Conservation (phyloP, 2,113 vertebrate species). For the Paramormyrops kingsleyae region DNA sequence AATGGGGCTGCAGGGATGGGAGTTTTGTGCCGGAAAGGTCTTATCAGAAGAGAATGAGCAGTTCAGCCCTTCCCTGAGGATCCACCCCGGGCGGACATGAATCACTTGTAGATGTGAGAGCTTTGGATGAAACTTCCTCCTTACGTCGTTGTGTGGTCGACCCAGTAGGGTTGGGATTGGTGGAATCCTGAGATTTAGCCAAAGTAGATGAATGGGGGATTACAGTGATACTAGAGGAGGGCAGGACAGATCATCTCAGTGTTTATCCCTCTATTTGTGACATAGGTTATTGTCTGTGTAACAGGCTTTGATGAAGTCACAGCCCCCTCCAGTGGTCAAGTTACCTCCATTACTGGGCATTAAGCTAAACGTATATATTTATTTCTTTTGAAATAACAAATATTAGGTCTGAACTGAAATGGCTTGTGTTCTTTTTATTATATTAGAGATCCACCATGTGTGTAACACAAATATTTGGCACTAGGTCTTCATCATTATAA, state of each 20-base stretch:
- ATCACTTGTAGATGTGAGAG: not conserved
- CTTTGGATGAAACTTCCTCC: not conserved
- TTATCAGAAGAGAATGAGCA: not conserved
- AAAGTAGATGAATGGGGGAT: not conserved
- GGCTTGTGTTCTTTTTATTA: not conserved
- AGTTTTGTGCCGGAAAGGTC: not conserved
- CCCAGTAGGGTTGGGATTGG: not conserved
- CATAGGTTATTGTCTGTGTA: not conserved
- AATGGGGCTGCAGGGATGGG: not conserved
- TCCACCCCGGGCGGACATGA: not conserved
- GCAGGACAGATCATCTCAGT: not conserved
- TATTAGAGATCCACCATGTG: not conserved
- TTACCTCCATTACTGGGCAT: constrained; percentile 6
- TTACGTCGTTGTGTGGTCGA: not conserved
- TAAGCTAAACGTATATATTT: not conserved
- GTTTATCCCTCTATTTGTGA: not conserved
- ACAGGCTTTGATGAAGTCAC: constrained; percentile 11
- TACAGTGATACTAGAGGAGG: not conserved
- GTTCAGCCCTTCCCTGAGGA: not conserved
- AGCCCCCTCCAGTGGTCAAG: constrained; percentile 28
- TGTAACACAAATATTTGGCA: not conserved
- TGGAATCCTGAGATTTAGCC: not conserved
- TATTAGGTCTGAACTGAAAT: not conserved
- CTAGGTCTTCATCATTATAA: not conserved
- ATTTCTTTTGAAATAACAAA: not conserved